Conservation (phyloP, 2,113 vertebrate species). For the Galbula dea region DNA sequence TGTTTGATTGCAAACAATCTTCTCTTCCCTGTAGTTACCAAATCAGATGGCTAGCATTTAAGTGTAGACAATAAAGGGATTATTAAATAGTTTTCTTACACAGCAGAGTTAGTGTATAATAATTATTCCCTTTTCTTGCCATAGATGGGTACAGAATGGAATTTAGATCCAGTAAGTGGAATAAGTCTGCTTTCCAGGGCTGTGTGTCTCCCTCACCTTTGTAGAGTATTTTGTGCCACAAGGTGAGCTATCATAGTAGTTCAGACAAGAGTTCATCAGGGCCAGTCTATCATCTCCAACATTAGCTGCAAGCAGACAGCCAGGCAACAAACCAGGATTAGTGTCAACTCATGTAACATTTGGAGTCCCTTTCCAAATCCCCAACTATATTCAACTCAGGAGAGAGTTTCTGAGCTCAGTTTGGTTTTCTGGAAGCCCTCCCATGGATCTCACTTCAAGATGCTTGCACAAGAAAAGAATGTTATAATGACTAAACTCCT, state of each 20-base stretch:
- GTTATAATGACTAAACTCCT: neutral
- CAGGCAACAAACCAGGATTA: neutral
- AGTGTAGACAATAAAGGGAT: neutral
- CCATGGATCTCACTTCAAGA: neutral
- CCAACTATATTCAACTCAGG: neutral
- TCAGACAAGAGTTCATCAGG: neutral
- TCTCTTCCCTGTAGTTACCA: neutral
- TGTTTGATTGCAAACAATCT: neutral
- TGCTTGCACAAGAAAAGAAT: neutral
- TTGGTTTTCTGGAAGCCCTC: neutral
- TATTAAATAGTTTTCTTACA: neutral
- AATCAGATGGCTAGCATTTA: neutral
- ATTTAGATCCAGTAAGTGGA: neutral
- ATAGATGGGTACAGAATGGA: neutral
- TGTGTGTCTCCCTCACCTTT: neutral
- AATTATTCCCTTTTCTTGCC: neutral
- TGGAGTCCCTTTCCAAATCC: neutral
- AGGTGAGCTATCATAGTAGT: rapidly evolving
- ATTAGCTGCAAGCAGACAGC: neutral
- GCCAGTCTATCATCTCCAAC: neutral
- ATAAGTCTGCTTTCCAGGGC: neutral
- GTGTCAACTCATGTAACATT: neutral
- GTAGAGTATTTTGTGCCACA: too few relatives aligned
- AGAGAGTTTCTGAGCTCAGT: neutral
- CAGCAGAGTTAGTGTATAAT: neutral